phyloP scores from a whole-genome alignment of 1,140 invertebrate genomes.

The Danaus plexippus region DNA sequence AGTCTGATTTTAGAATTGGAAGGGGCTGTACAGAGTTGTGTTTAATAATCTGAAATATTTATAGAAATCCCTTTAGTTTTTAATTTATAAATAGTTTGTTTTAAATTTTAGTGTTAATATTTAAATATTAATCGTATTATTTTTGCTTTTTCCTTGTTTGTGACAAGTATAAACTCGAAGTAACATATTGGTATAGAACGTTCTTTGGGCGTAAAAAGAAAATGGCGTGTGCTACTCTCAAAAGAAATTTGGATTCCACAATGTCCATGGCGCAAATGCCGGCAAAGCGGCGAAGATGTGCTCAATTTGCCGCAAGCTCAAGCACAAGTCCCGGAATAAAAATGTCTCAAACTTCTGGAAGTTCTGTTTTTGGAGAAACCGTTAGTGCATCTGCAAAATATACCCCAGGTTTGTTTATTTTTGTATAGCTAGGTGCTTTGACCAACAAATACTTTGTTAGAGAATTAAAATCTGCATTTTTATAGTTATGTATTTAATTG shows the following conservation, averaged over 20 bases:
- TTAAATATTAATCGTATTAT: slow-evolving; percentile 46
- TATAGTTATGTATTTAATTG: no score
- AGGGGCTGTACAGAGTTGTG: slow-evolving; percentile 41
- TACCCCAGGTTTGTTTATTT: slow-evolving; percentile 83
- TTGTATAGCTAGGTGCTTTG: slow-evolving; percentile 20
- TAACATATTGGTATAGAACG: slow-evolving; percentile 48
- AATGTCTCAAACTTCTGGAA: slow-evolving; percentile 67
- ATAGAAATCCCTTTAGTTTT: slow-evolving; percentile 51
- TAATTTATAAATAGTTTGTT: slow-evolving; percentile 34
- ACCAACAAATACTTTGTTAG: neutral
- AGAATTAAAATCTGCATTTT: neutral
- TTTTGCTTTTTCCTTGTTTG: slow-evolving; percentile 39
- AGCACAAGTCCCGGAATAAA: slow-evolving; percentile 76
- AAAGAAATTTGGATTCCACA: slow-evolving; percentile 90
- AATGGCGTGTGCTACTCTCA: slow-evolving; percentile 97
- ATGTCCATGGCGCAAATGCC: slow-evolving; percentile 88
- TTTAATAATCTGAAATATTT: slow-evolving; percentile 55
- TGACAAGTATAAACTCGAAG: slow-evolving; percentile 41
- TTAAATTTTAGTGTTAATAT: slow-evolving; percentile 50
- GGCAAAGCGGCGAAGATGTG: slow-evolving; percentile 89
- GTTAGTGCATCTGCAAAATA: slow-evolving; percentile 78
- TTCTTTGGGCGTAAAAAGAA: slow-evolving; percentile 72
- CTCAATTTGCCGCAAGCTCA: slow-evolving; percentile 83
- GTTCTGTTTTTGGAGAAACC: slow-evolving; percentile 84
- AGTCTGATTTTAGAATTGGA: slow-evolving; percentile 52